Percentiles rank a stretch among this genome's conserved stretches.
Evolutionary conservation across 1,140 invertebrate genomes (phyloP).

Genomic region (Aradophagus sp.): DNA sequence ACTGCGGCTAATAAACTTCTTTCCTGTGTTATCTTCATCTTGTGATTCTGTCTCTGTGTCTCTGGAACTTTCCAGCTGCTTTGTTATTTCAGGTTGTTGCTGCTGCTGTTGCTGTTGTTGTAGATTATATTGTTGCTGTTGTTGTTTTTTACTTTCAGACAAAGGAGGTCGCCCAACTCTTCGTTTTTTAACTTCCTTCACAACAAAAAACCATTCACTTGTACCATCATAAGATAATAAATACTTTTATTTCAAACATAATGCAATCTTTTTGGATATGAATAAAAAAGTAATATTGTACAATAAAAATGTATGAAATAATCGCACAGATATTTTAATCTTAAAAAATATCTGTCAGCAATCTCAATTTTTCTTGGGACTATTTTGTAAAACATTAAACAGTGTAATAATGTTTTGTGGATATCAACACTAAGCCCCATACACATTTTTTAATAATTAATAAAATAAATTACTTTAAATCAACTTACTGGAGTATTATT

Average conservation of each 20-base stretch:
- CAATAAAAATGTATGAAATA: constrained; percentile 67
- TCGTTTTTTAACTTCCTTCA: constrained; percentile 67
- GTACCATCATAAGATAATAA: too few species aligned
- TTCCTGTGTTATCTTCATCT: constrained; percentile 67
- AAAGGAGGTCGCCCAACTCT: constrained; percentile 60
- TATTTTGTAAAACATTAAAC: constrained; percentile 39
- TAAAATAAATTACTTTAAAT: neutral
- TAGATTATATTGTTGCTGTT: constrained; percentile 2
- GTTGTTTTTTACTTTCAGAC: constrained; percentile 31
- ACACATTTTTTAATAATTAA: neutral
- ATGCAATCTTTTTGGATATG: too few species aligned
- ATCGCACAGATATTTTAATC: constrained; percentile 74
- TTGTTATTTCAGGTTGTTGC: constrained; percentile 50
- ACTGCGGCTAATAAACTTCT: constrained; percentile 81
- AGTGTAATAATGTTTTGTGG: constrained; percentile 41
- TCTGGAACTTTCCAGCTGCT: constrained; percentile 31
- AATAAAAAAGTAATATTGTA: too few species aligned
- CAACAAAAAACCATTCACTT: too few species aligned
- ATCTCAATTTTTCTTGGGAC: constrained; percentile 65
- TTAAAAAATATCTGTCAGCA: constrained; percentile 74
- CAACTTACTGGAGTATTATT: constrained; percentile 62
- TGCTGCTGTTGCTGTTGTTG: constrained; percentile 19
- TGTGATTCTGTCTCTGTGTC: constrained; percentile 63
- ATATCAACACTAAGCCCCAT: constrained; percentile 21
- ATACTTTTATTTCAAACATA: too few species aligned